Evolutionary conservation across 2,888 invertebrate species (phyloP).

Genomic region (Acanthosepion lycidas): DNA sequence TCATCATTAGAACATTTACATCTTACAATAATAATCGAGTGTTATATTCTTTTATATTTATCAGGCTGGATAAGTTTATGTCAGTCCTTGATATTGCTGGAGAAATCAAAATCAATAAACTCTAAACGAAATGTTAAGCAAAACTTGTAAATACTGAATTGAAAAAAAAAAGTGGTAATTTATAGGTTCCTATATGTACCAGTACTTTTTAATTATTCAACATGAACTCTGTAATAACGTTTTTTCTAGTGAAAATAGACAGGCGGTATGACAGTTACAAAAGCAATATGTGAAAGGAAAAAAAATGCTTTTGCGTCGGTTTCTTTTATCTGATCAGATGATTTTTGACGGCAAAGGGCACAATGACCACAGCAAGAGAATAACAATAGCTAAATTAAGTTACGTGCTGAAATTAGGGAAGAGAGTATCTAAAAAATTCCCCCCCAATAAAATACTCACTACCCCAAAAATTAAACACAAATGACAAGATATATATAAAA

Average conservation of each 20-base stretch:
- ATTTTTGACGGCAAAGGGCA: neutral
- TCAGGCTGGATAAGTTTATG: too few relatives aligned
- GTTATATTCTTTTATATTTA: too few relatives aligned
- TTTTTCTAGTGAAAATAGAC: neutral
- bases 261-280: neutral
- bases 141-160: neutral
- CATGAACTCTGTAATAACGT: neutral
- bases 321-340: neutral
- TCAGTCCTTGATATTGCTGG: neutral
- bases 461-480: too few relatives aligned
- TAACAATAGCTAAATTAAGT: neutral
- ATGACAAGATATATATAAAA: too few relatives aligned
- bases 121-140: neutral
- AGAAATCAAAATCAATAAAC: neutral
- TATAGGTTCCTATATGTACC: neutral
- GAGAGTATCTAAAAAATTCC: too few relatives aligned
- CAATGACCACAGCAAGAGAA: neutral
- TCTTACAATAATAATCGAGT: too few relatives aligned
- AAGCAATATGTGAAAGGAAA: neutral
- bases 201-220: neutral
- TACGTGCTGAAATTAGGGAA: too few relatives aligned
- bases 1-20: too few relatives aligned
- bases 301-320: neutral
- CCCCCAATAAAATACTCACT: too few relatives aligned
- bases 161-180: neutral